Base-by-base conservation (phyloP, 2,888 invertebrate genomes). In the Hybos culiciformis region DNA sequence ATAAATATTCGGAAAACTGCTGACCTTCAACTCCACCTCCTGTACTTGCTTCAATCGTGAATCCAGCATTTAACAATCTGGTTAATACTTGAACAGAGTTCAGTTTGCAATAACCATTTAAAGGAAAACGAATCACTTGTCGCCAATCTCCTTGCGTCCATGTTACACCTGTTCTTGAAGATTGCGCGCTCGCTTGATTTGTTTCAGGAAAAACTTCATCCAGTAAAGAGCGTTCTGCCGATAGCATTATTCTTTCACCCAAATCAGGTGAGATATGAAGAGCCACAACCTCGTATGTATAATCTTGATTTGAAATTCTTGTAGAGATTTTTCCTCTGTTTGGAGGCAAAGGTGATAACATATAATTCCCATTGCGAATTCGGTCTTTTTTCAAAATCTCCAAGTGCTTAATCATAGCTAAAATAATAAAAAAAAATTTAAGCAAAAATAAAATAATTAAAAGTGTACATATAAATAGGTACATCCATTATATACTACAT, bases 11-110 rank as follows among this genome's bases (percentile, higher is more conserved):
- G 56, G 85, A 85, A 69, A 87, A 88, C 67, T 87, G 87, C 59
- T 87, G 87, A 5, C 86, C 85, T 59, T 88, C 87, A 29, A 87
- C 86, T 4, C 86, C 86, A 17, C 86, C 86, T 0, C 87, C 87
- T 54, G 83, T 85, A 58, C 86, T 84, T 20, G 87, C 86, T 39
- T 80, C 80, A 46, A 88, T 74, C 51, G 73, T 73, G 64, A 87
- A 88, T 41, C 81, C 80, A 48, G 80, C 75, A 59, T 85, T 85
- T 37, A 87, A 67, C 37, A 87, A 73, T 60, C 85, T 75, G 50
- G 84, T 83, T 56, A 88, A 79, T 47, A 85, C 86, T 67, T 88
- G 87, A 48, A 88, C 78, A n/a, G 86, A 86, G 63, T 86, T 88
- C 51, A 88, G 70, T 67, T 88, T 87, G 69, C 86, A 87, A 66